These are phyloP conservation scores for Esox niger DNA, from an alignment of 2,113 vertebrate species.

Conservation along the genomic window DNA sequence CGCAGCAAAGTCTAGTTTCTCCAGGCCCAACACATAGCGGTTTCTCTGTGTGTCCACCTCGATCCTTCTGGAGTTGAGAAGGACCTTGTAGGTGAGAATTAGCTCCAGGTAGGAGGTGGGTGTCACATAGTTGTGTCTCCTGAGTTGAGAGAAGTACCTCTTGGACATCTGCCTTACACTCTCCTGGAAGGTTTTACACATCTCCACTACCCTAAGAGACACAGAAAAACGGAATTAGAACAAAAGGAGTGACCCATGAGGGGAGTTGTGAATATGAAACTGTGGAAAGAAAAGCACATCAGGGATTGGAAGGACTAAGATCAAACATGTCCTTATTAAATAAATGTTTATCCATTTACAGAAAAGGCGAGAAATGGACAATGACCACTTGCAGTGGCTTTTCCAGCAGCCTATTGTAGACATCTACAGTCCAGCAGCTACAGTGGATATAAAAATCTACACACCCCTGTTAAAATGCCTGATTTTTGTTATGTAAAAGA, in stretches of 20 bases:
- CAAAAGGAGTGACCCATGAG: background rate
- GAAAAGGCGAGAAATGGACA: no score
- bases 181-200: constrained; percentile 92
- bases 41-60: constrained; percentile 80
- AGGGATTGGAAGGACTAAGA: background rate
- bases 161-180: constrained; percentile 76
- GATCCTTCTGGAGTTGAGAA: constrained; percentile 80
- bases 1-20: constrained; percentile 86
- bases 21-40: constrained; percentile 83
- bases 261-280: background rate
- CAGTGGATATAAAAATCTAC: no score
- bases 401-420: background rate
- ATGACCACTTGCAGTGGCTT: background rate
- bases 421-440: background rate
- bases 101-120: constrained; percentile 91
- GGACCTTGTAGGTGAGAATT: constrained; percentile 87
- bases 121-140: constrained; percentile 89
- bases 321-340: no score
- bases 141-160: constrained; percentile 75
- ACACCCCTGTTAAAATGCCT: no score
- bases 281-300: no score
- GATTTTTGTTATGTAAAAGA: no score
- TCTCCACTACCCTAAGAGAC: constrained; percentile 82
- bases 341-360: no score
- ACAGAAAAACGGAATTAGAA: background rate